These are phyloP conservation scores for Aphidius colemani DNA, from an alignment of 2,888 invertebrate genomes.

Conservation along the genomic window DNA sequence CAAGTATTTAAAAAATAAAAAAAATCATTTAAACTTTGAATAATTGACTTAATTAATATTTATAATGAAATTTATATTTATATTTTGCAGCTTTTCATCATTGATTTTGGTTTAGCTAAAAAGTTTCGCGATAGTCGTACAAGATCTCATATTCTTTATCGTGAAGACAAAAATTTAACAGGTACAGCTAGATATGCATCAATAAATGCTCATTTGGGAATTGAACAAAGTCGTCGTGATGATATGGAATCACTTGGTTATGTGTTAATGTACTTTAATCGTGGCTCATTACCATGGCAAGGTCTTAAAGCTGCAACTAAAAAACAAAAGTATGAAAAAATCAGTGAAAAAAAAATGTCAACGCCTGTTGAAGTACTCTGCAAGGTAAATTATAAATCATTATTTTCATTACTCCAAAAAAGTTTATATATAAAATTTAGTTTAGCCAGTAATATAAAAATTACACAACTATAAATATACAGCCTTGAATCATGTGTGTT, in stretches of 20 bases:
- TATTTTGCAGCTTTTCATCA: constrained; percentile 79
- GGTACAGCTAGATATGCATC: constrained; percentile 97
- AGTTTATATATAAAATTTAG: no score
- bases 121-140: constrained; percentile 95
- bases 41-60: neutral
- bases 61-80: neutral
- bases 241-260: constrained; percentile 99
- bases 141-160: constrained; percentile 90
- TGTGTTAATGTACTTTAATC: constrained; percentile 98
- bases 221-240: constrained; percentile 97
- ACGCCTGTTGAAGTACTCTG: constrained; percentile 97
- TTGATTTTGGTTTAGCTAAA: constrained; percentile 99
- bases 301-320: constrained; percentile 97
- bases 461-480: no score
- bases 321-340: constrained; percentile 99
- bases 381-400: constrained; percentile 68
- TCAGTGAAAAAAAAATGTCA: constrained; percentile 99
- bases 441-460: no score
- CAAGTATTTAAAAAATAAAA: constrained; percentile 38
- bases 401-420: no score
- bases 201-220: constrained; percentile 98
- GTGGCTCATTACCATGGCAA: constrained; percentile 95
- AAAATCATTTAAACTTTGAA: neutral
- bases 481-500: no score
- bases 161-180: constrained; percentile 91